Percentiles rank a stretch among this genome's conserved stretches.
phyloP scores from a whole-genome alignment of 2,888 invertebrate species.

The Ditylenchus weischeri region DNA sequence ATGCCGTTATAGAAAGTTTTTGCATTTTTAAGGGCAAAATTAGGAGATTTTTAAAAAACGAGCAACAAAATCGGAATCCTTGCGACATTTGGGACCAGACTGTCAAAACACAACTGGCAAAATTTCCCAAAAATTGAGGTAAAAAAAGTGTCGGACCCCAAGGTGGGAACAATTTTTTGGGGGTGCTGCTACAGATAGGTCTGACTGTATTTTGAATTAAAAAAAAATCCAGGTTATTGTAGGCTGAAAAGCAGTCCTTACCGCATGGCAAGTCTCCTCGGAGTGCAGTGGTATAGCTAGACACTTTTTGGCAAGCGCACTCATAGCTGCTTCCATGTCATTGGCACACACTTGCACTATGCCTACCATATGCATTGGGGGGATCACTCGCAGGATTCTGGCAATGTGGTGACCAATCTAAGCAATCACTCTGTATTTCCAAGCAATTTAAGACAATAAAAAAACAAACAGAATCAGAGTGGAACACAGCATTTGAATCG shows the following conservation, averaged over 20 bases:
- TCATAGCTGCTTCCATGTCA: conserved; percentile 36
- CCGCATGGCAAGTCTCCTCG: conserved; percentile 40
- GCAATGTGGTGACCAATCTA: conserved; percentile 42
- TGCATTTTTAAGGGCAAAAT: too few species aligned
- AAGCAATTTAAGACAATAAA: background rate
- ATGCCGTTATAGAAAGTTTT: too few species aligned
- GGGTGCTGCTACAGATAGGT: too few species aligned
- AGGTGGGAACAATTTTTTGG: too few species aligned
- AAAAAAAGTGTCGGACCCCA: too few species aligned
- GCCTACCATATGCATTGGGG: conserved; percentile 22
- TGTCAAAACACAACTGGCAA: too few species aligned
- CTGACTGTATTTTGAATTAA: too few species aligned
- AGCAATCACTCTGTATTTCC: conserved; percentile 10
- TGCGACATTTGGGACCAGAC: too few species aligned
- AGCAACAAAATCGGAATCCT: too few species aligned
- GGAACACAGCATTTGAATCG: conserved; percentile 33
- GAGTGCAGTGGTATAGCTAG: conserved; percentile 29
- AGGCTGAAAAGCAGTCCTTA: background rate
- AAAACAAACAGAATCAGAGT: conserved; percentile 36
- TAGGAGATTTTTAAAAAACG: too few species aligned
- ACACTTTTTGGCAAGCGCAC: conserved; percentile 37
- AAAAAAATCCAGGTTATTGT: too few species aligned
- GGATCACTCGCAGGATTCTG: conserved; percentile 37
- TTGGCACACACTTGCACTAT: conserved; percentile 29
- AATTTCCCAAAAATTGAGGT: too few species aligned